phyloP scores from a whole-genome alignment of 2,888 invertebrate genomes.

The Agrypnus murinus region DNA sequence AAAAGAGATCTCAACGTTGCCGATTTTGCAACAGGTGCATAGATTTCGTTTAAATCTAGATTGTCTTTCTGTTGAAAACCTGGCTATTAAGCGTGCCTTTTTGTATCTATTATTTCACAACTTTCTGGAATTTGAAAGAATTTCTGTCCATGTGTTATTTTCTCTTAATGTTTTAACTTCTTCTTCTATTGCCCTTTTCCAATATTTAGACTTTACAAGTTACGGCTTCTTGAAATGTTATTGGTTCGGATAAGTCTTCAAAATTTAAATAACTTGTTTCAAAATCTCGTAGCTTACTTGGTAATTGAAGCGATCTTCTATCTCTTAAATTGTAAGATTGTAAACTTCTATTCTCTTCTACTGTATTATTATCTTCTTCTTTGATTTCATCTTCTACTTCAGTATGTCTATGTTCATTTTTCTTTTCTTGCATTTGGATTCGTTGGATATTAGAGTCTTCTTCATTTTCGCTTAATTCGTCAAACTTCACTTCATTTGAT shows the following conservation, averaged over 20 bases:
- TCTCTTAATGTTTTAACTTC: not conserved
- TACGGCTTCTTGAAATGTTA: no score
- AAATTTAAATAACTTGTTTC: no score
- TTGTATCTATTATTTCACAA: conserved; percentile 26
- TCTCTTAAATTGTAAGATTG: no score
- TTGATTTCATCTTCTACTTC: no score
- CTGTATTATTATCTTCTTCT: no score
- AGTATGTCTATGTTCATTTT: no score
- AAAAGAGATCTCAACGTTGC: conserved; percentile 20
- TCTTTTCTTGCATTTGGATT: no score
- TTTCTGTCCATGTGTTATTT: not conserved
- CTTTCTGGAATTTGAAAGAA: not conserved
- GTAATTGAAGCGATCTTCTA: not conserved
- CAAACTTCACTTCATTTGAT: not conserved
- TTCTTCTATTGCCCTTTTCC: not conserved
- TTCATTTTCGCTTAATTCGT: not conserved
- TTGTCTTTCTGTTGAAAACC: no score
- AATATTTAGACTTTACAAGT: not conserved
- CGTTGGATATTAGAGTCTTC: not conserved
- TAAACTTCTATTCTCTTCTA: not conserved
- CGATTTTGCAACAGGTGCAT: conserved; percentile 12
- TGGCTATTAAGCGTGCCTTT: no score
- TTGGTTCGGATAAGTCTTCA: no score
- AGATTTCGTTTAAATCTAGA: no score
- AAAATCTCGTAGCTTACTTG: not conserved